These are phyloP conservation scores for Zoanthus sociatus DNA, from an alignment of 92 coral and sea anemone species.

Conservation along the genomic window DNA sequence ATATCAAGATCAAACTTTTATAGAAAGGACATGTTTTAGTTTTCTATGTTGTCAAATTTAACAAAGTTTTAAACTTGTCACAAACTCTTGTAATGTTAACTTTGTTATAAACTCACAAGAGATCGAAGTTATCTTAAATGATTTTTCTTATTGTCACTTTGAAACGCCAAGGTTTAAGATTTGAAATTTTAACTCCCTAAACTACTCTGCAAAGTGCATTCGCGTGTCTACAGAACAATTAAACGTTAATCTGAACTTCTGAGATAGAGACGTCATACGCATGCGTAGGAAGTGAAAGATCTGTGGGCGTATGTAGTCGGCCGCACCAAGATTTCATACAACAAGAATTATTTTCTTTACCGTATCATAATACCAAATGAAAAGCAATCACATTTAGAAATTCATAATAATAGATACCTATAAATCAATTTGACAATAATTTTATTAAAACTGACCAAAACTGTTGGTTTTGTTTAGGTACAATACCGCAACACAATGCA, in stretches of 20 bases:
- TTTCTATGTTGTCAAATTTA: slow-evolving; percentile 8
- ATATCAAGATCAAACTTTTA: background rate
- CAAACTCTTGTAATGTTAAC: background rate
- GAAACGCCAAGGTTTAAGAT: background rate
- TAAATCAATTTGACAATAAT: slow-evolving; percentile 43
- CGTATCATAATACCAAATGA: background rate
- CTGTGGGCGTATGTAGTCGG: background rate
- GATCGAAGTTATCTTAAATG: background rate
- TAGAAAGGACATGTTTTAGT: background rate
- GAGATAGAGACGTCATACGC: background rate
- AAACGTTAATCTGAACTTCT: background rate
- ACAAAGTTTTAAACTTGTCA: background rate
- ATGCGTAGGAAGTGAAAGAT: slow-evolving; percentile 17
- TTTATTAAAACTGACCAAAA: slow-evolving; percentile 8
- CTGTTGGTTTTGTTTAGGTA: background rate
- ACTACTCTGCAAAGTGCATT: background rate
- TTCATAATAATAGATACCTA: background rate
- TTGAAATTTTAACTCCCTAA: background rate
- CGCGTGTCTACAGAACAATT: background rate
- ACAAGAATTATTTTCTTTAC: background rate
- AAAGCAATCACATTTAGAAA: background rate
- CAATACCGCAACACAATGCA: background rate
- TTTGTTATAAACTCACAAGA: background rate
- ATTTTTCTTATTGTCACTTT: background rate
- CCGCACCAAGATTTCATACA: background rate